Percentiles rank a stretch among this genome's conserved stretches.
Evolutionary conservation across 2,888 invertebrate species (phyloP).

Genomic region (Synanthedon tipuliformis): DNA sequence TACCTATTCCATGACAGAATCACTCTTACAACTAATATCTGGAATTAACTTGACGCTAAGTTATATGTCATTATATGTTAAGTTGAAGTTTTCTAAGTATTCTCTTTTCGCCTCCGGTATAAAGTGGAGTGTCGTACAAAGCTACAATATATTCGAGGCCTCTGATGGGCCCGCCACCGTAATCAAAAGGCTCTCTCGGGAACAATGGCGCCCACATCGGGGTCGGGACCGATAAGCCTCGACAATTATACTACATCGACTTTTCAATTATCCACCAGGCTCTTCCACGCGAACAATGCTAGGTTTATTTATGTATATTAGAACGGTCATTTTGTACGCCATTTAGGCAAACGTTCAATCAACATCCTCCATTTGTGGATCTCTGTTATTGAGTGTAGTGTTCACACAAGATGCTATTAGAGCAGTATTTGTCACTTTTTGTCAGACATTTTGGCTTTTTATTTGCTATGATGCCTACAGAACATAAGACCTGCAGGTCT

Average conservation of each 20-base stretch:
- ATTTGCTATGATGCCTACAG: too few species aligned
- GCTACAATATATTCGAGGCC: conserved; percentile 61
- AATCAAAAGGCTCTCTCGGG: conserved; percentile 67
- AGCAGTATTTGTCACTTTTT: too few species aligned
- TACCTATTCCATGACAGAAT: too few species aligned
- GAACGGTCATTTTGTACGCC: conserved; percentile 60
- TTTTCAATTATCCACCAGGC: conserved; percentile 67
- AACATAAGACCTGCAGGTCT: too few species aligned
- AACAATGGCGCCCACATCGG: conserved; percentile 68
- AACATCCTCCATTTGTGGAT: neutral
- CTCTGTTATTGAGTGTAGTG: neutral
- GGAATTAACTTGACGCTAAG: too few species aligned
- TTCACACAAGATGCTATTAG: too few species aligned
- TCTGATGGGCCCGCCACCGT: conserved; percentile 48
- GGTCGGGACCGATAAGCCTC: conserved; percentile 64
- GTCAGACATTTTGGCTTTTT: too few species aligned
- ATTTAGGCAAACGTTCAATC: conserved; percentile 24
- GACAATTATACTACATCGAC: conserved; percentile 70
- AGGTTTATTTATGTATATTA: conserved; percentile 66
- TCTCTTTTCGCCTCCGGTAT: conserved; percentile 53
- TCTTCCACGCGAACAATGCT: conserved; percentile 61
- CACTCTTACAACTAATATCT: too few species aligned
- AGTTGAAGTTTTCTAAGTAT: conserved; percentile 3
- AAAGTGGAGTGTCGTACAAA: conserved; percentile 63
- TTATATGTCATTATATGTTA: too few species aligned